Base-by-base conservation (phyloP, 2,888 invertebrate species). In the Agriopis leucophaearia region DNA sequence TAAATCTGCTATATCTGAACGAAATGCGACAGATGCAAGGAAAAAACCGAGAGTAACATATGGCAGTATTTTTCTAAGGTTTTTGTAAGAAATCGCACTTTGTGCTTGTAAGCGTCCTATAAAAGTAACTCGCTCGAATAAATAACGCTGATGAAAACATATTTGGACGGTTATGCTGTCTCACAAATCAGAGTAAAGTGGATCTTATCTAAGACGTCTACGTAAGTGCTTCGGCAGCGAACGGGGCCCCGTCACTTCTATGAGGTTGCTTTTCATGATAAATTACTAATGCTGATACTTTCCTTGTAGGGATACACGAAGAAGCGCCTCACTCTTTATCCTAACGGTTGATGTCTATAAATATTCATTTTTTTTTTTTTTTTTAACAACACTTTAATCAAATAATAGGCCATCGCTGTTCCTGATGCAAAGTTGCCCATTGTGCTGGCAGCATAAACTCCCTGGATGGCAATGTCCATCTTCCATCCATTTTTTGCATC, bases 101-200 rank as follows among this genome's bases (percentile, higher is more conserved):
- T 82, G 81, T 86, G 82, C 80, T 78, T 79, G 83, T 84, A 86
- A 87, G 85, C 84, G 83, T 80, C 83, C 82, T 80, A 87, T 88
- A 85, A 88, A 86, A 86, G 82, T 83, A 88, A 86, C 85, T 84
- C 83, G 85, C 78, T 82, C 82, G 79, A 80, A 88, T 88, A 87
- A 86, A 88, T 88, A 85, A 88, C 79, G 81, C 78, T 86, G 86
- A 87, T 87, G 87, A 87, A 85, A 84, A 87, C 83, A 84, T 86
- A 85, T 87, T 80, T 82, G 74, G 77, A 83, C 79, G 79, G 81
- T 86, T 86, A 83, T 81, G 76, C 78, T 82, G 79, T 76, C 81
- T 79, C 80, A 86, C 87, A 87, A 88, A 88, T 88, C 88, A 88
- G 81, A 74, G 81, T 75, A 80, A 83, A 80, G 82, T 83, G 80